Evolutionary conservation across 2,113 vertebrate genomes (phyloP), one percentile per base, ranked within the genome.

Genomic region (Poeciliopsis occidentalis): DNA sequence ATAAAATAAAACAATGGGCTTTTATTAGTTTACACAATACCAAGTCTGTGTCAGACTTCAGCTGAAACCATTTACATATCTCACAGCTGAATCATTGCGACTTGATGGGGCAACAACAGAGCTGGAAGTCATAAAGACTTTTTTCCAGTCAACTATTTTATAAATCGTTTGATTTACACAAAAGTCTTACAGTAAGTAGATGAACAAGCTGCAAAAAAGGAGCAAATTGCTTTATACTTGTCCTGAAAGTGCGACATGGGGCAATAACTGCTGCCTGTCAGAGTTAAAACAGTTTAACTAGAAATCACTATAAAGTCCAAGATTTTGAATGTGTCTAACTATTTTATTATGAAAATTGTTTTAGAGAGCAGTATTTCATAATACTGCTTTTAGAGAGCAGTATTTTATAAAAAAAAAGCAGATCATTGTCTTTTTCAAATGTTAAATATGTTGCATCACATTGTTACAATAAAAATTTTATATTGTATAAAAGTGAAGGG

Each of bases 31-130:
- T 22, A 71, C 63, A 88, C 86, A 93, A 85, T 68, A 30, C 61
- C 12, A 30, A 34, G 82, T 79, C 78, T 93, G 87, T 89, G 70
- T 88, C 82, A 86, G 72, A 76, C 83, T 83, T 82, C 70, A 84
- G 85, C 77, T 75, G 85, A 76, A 79, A 66, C 84, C 66, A 88
- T 87, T 89, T 90, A 87, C 90, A 92, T 93, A 85, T 91, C 73
- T 91, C 73, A 75, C 74, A 83, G 82, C 78, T 89, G 90, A 93
- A 88, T 93, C 92, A 91, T 88, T 77, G 60, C 27, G 67, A 70
- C 32, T 88, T 87, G 87, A 87, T 84, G 83, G 82, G 83, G 68
- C 31, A 69, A 80, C 65, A 37, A 74, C 34, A 72, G 69, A 78
- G 82, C 76, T 84, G 37, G 66, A 75, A 81, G 72, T 81, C 73